These are phyloP conservation scores for Papilio helenus DNA, from an alignment of 1,140 invertebrate genomes.

Conservation along the genomic window DNA sequence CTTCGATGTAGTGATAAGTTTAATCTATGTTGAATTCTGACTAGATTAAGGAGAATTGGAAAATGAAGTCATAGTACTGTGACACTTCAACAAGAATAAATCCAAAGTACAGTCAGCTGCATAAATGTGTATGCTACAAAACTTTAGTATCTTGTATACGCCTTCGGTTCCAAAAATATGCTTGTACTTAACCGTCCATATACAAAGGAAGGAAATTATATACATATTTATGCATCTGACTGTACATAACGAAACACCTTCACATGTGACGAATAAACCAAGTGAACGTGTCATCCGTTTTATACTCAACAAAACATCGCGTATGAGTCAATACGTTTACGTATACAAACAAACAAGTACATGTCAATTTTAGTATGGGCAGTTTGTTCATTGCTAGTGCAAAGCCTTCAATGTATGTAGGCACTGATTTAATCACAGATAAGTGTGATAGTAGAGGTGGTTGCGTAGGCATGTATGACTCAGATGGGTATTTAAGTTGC, in stretches of 20 bases:
- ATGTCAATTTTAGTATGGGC: constrained; percentile 21
- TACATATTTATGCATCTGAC: too few species aligned
- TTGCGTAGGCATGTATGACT: constrained; percentile 17
- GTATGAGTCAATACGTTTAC: constrained; percentile 40
- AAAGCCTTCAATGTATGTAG: constrained; percentile 43
- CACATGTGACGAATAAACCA: constrained; percentile 21
- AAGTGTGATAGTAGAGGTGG: background rate
- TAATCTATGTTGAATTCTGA: constrained; percentile 4
- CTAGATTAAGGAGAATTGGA: constrained; percentile 8
- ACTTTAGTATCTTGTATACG: too few species aligned
- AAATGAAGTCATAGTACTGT: constrained; percentile 7
- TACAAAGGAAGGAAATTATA: too few species aligned
- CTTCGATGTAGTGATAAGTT: background rate
- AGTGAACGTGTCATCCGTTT: constrained; percentile 22
- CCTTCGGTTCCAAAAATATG: too few species aligned
- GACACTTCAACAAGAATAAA: background rate
- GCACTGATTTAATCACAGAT: constrained; percentile 21
- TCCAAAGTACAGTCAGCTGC: background rate
- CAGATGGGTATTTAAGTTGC: background rate
- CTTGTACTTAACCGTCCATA: background rate
- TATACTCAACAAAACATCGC: constrained; percentile 36
- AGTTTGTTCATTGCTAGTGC: background rate
- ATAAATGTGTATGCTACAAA: too few species aligned
- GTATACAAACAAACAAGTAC: constrained; percentile 40
- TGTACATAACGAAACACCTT: background rate